phyloP scores from a whole-genome alignment of 2,888 invertebrate species.

The Lomographa bimaculata region DNA sequence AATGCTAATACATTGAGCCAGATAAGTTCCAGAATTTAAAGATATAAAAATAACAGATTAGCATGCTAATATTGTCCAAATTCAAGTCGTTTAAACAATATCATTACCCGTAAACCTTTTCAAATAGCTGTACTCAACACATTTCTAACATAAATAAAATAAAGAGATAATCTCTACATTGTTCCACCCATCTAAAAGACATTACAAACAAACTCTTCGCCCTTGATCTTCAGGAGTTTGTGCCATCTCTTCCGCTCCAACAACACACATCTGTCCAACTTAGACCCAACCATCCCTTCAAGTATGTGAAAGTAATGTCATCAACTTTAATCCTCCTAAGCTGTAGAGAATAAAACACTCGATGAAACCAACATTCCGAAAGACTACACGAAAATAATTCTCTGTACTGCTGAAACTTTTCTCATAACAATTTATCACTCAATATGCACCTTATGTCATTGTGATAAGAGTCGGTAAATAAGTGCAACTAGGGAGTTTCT shows the following conservation, averaged over 20 bases:
- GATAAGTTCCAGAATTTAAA: no score
- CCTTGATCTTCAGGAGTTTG: conserved; percentile 19
- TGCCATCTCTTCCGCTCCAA: conserved; percentile 20
- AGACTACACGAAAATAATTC: conserved; percentile 52
- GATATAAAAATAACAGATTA: no score
- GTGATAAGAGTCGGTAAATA: conserved; percentile 34
- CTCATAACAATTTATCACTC: conserved; percentile 36
- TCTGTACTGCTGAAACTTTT: conserved; percentile 45
- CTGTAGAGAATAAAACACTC: conserved; percentile 51
- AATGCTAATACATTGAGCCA: no score
- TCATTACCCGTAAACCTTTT: no score
- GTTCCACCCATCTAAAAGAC: conserved; percentile 3
- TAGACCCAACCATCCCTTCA: conserved; percentile 26
- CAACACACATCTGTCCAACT: conserved; percentile 33
- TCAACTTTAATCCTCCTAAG: conserved; percentile 44
- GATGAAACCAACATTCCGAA: conserved; percentile 52
- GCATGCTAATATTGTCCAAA: no score
- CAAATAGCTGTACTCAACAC: no score
- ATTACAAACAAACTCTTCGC: conserved; percentile 6
- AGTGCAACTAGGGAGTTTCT: conserved; percentile 30
- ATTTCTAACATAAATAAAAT: no score
- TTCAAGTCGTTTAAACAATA: no score
- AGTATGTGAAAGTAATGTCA: conserved; percentile 35
- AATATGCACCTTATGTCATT: conserved; percentile 32
- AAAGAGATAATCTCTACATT: no score